phyloP scores from a whole-genome alignment of 37 sponge, comb jelly and placozoan genomes.

The Chondrosia reniformis region DNA sequence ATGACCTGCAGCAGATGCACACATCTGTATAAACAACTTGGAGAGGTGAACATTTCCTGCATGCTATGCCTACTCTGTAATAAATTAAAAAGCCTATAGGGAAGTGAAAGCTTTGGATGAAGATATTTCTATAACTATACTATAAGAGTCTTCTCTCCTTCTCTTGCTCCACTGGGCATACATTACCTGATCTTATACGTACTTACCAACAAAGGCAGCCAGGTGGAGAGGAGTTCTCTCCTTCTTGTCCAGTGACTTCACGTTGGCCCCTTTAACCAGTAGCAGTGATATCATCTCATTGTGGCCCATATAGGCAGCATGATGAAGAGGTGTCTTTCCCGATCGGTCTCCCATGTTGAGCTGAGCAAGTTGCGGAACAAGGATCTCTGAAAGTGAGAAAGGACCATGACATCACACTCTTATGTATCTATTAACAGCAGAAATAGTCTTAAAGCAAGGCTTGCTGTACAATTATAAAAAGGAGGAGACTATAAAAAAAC shows the following conservation, averaged over 20 bases:
- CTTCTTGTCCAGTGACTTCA: slow-evolving; percentile 46
- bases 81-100: too few species aligned
- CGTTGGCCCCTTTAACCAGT: slow-evolving; percentile 75
- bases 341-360: slow-evolving; percentile 74
- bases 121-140: too few species aligned
- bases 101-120: too few species aligned
- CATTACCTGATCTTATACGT: too few species aligned
- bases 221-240: slow-evolving; percentile 78
- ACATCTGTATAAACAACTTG: background rate
- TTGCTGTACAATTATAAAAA: too few species aligned
- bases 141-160: too few species aligned
- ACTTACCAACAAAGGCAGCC: slow-evolving; percentile 77
- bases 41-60: background rate
- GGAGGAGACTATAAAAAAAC: too few species aligned
- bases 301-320: slow-evolving; percentile 80
- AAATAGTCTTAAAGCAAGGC: too few species aligned
- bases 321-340: slow-evolving; percentile 80
- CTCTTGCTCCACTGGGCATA: too few species aligned
- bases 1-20: slow-evolving; percentile 41
- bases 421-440: too few species aligned
- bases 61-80: too few species aligned
- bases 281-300: slow-evolving; percentile 71
- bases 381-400: slow-evolving; percentile 10
- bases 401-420: too few species aligned
- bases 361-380: slow-evolving; percentile 36